Base-by-base conservation (phyloP, 2,888 invertebrate species). In the Sepioteuthis lessoniana region DNA sequence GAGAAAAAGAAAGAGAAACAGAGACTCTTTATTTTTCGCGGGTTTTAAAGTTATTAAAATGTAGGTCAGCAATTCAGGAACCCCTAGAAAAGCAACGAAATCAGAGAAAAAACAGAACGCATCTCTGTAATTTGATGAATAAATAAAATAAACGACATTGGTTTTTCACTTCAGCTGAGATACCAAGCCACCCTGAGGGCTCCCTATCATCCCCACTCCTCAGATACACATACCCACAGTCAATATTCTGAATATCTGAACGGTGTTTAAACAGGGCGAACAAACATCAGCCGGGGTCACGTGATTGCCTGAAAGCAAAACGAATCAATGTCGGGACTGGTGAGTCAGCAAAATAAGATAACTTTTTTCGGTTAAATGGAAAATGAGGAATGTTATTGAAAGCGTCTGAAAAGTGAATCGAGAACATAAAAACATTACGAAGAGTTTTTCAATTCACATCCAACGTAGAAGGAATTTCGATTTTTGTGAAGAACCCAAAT, bases 231-330 rank as follows among this genome's bases (percentile, higher is more conserved):
- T 21, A 50, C 25, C 76, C 76, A 35, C n/a, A n/a, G 76, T 76
- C 76, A n/a, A 76, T n/a, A 76, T 76, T 76, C n/a, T n/a, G 13
- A 76, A n/a, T 76, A n/a, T 76, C 76, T 76, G n/a, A 76, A 76
- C n/a, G n/a, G 16, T n/a, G 35, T 76, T 76, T 76, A 76, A 76
- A 16, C 76, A 76, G 76, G 76, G 76, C 76, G 76, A 76, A 76
- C 76, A 76, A 76, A 76, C 76, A 76, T 35, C 16, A 76, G 76
- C n/a, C 13, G n/a, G n/a, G 1, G 76, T 76, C 76, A 76, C n/a
- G 19, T 76, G n/a, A 16, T 35, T n/a, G n/a, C 16, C n/a, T 25
- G 13, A 13, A 76, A 35, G 19, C 13, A 25, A 35, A 13, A 21
- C 21, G 55, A 55, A 55, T 55, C 55, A 55, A 55, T 55, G 25